A percentile compares a stretch with the other conserved stretches of the same genome.
These are phyloP conservation scores for Xenus cinereus DNA, from an alignment of 2,113 vertebrate species.

Conservation along the genomic window DNA sequence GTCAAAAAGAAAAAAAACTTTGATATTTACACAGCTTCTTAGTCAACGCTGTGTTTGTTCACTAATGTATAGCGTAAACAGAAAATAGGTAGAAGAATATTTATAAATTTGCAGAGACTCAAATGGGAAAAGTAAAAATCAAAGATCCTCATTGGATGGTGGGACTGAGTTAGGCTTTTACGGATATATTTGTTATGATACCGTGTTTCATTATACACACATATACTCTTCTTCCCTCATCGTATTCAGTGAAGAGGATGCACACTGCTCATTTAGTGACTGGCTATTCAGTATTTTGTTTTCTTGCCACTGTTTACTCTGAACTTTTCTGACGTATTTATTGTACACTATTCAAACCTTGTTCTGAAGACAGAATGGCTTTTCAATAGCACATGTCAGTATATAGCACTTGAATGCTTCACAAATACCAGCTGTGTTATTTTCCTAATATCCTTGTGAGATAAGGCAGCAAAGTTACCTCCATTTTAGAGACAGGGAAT, in stretches of 20 bases:
- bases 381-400: conserved; percentile 17
- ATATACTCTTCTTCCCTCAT: neutral
- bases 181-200: neutral
- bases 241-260: neutral
- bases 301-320: conserved; percentile 24
- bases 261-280: neutral
- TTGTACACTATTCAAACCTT: neutral
- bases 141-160: neutral
- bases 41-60: rapidly evolving
- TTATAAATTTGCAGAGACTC: neutral
- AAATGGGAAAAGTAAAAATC: neutral
- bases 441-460: conserved; percentile 19
- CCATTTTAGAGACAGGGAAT: neutral
- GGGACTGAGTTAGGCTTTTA: neutral
- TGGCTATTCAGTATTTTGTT: conserved; percentile 9
- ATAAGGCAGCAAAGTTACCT: neutral
- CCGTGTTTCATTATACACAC: neutral
- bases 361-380: conserved; percentile 30
- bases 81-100: neutral
- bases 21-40: neutral
- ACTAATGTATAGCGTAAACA: neutral
- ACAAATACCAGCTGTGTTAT: neutral
- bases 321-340: conserved; percentile 38
- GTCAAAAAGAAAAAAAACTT: neutral
- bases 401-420: neutral